Conservation (phyloP, 2,888 invertebrate species). For the Microctonus brassicae region DNA sequence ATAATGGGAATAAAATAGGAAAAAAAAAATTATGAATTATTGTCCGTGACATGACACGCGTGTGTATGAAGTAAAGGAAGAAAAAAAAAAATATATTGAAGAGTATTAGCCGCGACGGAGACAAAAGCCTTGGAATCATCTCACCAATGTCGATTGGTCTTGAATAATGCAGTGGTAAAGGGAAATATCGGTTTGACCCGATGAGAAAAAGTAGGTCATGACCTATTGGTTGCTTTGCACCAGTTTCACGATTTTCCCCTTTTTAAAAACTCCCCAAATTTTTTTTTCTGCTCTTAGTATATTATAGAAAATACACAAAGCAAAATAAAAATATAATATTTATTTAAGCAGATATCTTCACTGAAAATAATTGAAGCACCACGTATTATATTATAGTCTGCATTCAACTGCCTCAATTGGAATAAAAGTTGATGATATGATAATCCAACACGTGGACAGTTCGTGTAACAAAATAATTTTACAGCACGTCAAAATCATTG, state of each 20-base stretch:
- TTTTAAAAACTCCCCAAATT: not conserved
- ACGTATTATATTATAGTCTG: no score
- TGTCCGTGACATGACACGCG: not conserved
- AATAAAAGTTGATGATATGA: no score
- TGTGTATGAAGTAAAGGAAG: not conserved
- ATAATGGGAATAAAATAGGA: not conserved
- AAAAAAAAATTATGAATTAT: not conserved
- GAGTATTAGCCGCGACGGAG: not conserved
- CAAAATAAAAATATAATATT: no score
- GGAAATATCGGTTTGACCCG: slow-evolving; percentile 48
- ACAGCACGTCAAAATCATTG: slow-evolving; percentile 22
- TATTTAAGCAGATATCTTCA: no score
- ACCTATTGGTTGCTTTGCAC: not conserved
- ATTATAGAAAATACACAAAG: no score
- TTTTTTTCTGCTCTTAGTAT: not conserved
- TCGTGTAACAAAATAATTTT: not conserved
- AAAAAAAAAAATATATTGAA: not conserved
- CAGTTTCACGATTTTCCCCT: slow-evolving; percentile 5
- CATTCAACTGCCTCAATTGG: not conserved
- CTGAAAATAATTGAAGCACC: no score
- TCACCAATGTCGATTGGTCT: slow-evolving; percentile 36
- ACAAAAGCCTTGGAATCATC: slow-evolving; percentile 26
- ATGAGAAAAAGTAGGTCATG: slow-evolving; percentile 45
- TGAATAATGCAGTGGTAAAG: slow-evolving; percentile 39
- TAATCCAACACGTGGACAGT: not conserved